Evolutionary conservation across 2,797 vertebrate species (phyloP), one percentile per base, ranked within the genome.

Genomic region (Cephalopachus bancanus): DNA sequence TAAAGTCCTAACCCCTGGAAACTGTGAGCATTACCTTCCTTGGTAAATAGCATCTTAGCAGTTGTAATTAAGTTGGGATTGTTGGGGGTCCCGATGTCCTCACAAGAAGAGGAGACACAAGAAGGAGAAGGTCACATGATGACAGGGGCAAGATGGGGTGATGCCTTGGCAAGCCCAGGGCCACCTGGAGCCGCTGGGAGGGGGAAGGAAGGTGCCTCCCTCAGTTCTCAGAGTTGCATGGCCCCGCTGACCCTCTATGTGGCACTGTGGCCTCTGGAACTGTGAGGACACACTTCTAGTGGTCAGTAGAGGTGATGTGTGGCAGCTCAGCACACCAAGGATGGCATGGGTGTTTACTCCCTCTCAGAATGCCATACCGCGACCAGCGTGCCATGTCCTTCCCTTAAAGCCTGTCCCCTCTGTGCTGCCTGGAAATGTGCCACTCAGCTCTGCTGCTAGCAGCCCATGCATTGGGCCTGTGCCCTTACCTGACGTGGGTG

Each of bases 201-300:
- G 44, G 69, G 24, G 19, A 37, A 33, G 12, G 12, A 65, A 71
- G 67, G 69, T 24, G 10, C 3, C 28, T 33, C 11, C 24, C 12
- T 12, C 59, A 22, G 69, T 28, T 20, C n/a, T 19, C 33, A 44
- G n/a, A 9, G 15, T 16, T 0, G 33, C 1, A 0, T 4, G 0
- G 30, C 49, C 62, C 1, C 0, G 15, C 3, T 0, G 60, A 15
- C 0, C 55, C 80, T n/a, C 0, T 26, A 44, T 44, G 44, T 44
- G 44, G 44, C 44, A 4, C 4, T 26, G 20, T 24, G 76, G 4
- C 53, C 26, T 26, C 60, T 1, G 17, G 28, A 28, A 15, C 57
- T 8, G n/a, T 0, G 19, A 10, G 44, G 4, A 17, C 5, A 57
- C 1, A 6, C 22, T 84, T 20, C 71, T 71, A n/a, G n/a, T 19